These are phyloP conservation scores for Gorsachius goisagi DNA, from an alignment of 2,113 vertebrate genomes.

Conservation along the genomic window DNA sequence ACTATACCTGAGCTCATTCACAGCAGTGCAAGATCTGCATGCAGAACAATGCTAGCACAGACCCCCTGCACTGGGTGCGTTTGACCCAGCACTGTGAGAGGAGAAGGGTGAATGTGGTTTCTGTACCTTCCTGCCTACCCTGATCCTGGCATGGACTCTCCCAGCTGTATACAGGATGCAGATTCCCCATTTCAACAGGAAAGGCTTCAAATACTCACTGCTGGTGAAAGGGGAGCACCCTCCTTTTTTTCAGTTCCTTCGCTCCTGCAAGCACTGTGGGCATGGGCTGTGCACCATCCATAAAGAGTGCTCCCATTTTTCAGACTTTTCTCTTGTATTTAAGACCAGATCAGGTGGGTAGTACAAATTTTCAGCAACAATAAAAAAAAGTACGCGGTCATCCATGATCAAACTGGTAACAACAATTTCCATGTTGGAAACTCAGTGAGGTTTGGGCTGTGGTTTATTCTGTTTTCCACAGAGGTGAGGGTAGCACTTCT, in stretches of 20 bases:
- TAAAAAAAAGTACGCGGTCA: background rate
- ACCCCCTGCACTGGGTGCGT: fast-evolving
- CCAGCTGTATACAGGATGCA: background rate
- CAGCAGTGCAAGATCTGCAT: background rate
- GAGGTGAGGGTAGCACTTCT: background rate
- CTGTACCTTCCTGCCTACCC: background rate
- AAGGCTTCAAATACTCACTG: background rate
- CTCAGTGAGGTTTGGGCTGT: background rate
- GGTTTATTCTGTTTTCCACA: background rate
- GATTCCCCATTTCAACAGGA: background rate
- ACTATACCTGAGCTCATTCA: background rate
- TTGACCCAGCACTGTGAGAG: background rate
- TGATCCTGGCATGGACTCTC: background rate
- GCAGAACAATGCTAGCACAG: fast-evolving
- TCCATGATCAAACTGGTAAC: background rate
- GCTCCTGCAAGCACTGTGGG: background rate
- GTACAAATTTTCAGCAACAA: background rate
- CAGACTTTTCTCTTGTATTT: no score
- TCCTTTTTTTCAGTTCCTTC: background rate
- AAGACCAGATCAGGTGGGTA: background rate
- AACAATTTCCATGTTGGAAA: fast-evolving
- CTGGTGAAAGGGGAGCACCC: background rate
- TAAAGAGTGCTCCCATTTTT: background rate
- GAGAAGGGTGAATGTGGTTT: background rate
- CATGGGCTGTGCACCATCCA: fast-evolving